Percentiles rank a stretch among this genome's conserved stretches.
Conservation (phyloP, 2,888 invertebrate genomes). For the Pelosia muscerda region DNA sequence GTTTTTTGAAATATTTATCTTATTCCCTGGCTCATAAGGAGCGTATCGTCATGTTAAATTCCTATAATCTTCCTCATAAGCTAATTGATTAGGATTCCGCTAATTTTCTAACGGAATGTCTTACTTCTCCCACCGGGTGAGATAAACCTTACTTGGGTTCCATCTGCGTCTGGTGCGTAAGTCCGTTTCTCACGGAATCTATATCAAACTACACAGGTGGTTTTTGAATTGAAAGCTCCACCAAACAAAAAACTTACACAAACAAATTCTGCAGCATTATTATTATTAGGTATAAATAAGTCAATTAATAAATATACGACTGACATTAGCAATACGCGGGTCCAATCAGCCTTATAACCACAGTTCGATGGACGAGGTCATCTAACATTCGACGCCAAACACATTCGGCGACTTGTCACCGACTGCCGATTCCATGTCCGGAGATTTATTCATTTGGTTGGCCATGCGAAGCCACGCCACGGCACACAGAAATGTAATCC, state of each 20-base stretch:
- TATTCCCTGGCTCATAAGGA: no score
- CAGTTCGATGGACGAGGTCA: constrained; percentile 52
- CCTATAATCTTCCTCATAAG: no score
- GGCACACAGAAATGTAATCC: constrained; percentile 45
- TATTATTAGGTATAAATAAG: not conserved
- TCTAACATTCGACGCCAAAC: constrained; percentile 69
- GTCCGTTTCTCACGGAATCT: no score
- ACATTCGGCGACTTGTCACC: constrained; percentile 64
- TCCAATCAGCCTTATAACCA: constrained; percentile 38
- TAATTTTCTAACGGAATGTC: no score
- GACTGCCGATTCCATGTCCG: constrained; percentile 60
- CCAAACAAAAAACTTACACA: not conserved
- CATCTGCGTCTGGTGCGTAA: no score
- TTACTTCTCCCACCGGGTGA: no score
- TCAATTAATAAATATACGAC: constrained; percentile 5
- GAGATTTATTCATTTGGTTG: constrained; percentile 70
- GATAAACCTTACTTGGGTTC: no score
- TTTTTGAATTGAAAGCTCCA: no score
- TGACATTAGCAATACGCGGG: constrained; percentile 39
- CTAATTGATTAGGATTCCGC: no score
- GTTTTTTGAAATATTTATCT: no score
- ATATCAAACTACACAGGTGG: no score
- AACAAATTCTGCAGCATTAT: not conserved
- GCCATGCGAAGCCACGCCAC: constrained; percentile 51
- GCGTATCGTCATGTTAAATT: no score